phyloP scores from a whole-genome alignment of 2,888 invertebrate species.

The Lithophane ornitopus region DNA sequence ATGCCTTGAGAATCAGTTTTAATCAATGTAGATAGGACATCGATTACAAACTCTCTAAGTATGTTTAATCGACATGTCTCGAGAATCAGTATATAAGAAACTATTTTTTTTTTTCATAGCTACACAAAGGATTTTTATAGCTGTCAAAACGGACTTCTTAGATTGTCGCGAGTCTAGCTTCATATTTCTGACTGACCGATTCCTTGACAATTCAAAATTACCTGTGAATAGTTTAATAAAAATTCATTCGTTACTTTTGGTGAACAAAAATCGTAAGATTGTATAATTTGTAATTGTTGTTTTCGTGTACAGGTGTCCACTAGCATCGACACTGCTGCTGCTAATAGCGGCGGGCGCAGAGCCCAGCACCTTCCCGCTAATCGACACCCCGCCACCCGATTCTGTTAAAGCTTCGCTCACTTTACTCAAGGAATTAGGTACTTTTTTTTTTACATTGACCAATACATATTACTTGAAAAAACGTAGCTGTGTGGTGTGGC shows the following conservation, averaged over 20 bases:
- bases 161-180: too few relatives aligned
- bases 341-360: constrained; percentile 96
- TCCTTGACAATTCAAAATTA: too few relatives aligned
- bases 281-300: not conserved
- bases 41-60: too few relatives aligned
- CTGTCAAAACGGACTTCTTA: too few relatives aligned
- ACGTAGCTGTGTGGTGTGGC: not conserved
- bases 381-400: constrained; percentile 96
- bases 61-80: too few relatives aligned
- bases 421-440: constrained; percentile 92
- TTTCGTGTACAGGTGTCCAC: constrained; percentile 83
- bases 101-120: too few relatives aligned
- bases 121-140: too few relatives aligned
- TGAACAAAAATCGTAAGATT: not conserved
- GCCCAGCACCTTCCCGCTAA: constrained; percentile 96
- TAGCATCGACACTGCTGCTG: constrained; percentile 94
- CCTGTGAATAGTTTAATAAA: too few relatives aligned
- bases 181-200: too few relatives aligned
- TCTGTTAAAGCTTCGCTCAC: constrained; percentile 92
- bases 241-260: not conserved
- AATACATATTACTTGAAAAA: not conserved
- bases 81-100: too few relatives aligned
- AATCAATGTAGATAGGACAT: too few relatives aligned
- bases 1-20: too few relatives aligned
- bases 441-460: constrained; percentile 1